Percentiles rank a stretch among this genome's conserved stretches.
phyloP scores from a whole-genome alignment of 2,797 vertebrate species.

The Halcyon badia region DNA sequence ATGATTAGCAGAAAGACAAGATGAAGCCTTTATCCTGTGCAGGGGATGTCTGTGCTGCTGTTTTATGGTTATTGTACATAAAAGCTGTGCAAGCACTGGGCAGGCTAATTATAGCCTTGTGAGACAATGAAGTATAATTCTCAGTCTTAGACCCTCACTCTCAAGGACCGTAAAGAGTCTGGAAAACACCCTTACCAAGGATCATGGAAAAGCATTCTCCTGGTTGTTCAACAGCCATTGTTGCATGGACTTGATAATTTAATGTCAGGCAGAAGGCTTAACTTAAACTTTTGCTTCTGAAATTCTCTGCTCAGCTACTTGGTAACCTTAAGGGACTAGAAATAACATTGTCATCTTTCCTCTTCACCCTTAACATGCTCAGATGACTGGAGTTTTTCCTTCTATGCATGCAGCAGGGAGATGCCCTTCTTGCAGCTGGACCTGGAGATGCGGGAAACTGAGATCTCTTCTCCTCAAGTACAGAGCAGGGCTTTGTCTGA shows the following conservation, averaged over 20 bases:
- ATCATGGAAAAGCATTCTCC: not conserved
- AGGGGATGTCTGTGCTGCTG: not conserved
- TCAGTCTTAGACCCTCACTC: not conserved
- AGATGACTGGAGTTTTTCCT: not conserved
- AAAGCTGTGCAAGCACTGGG: not conserved
- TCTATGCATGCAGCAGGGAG: not conserved
- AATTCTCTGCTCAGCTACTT: not conserved
- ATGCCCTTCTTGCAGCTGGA: not conserved
- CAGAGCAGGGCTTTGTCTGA: not conserved
- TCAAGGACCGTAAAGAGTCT: not conserved
- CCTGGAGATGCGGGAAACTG: not conserved
- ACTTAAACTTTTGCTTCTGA: not conserved
- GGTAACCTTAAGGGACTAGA: not conserved
- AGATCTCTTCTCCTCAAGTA: not conserved
- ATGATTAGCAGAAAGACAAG: not conserved
- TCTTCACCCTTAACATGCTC: not conserved
- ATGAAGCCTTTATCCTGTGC: constrained; percentile 8
- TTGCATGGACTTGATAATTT: not conserved
- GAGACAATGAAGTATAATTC: not conserved
- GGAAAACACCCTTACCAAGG: not conserved
- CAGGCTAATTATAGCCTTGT: constrained; percentile 11
- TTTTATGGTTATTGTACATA: not conserved
- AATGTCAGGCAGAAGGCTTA: not conserved
- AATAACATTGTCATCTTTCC: not conserved
- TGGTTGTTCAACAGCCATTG: not conserved